Evolutionary conservation across 1,140 invertebrate species (phyloP), one percentile per base, ranked within the genome.

Genomic region (Ceratina japonica): DNA sequence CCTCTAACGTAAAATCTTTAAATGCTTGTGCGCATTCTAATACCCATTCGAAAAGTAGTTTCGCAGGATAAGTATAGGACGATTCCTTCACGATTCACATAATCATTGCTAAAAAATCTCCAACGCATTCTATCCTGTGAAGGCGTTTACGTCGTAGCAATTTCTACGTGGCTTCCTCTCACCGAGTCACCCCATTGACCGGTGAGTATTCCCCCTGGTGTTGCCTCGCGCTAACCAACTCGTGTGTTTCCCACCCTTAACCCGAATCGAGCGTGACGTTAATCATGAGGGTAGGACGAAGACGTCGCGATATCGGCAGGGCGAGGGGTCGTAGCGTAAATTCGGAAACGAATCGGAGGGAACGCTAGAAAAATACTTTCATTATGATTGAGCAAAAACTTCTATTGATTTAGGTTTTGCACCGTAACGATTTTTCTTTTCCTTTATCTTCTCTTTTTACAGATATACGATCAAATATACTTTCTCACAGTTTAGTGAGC

Each of bases 241-340:
- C 79, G 73, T 86, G 84, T 86, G 86, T 84, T 86, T 86, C 74
- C 70, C 79, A 85, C 85, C 83, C 84, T 87, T 86, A 86, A 83
- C 79, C 84, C 54, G 70, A 80, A 77, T 75, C 66, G 63, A 76
- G 74, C 64, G 81, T 75, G 76, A 87, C 76, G 84, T 84, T 86
- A 81, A 86, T 72, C 79, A 54, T 68, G 51, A 84, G 78, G 68
- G 70, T 70, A 66, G 56, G 61, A 27, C 68, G 65, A 27, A 56
- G 31, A 64, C 56, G 31, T 44, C 51, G 62, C 52, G 77, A 24
- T 59, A 79, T 65, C 31, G 62, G 66, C 68, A 52, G 58, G 22
- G 73, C 37, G 69, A 49, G 15, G 20, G 76, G 70, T 54, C 70
- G 51, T 73, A 75, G 64, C 64, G 69, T 64, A 66, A 74, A 80